Percentiles rank a stretch among this genome's conserved stretches.
These are phyloP conservation scores for Conus ventricosus DNA, from an alignment of 1,140 invertebrate species.

Conservation along the genomic window DNA sequence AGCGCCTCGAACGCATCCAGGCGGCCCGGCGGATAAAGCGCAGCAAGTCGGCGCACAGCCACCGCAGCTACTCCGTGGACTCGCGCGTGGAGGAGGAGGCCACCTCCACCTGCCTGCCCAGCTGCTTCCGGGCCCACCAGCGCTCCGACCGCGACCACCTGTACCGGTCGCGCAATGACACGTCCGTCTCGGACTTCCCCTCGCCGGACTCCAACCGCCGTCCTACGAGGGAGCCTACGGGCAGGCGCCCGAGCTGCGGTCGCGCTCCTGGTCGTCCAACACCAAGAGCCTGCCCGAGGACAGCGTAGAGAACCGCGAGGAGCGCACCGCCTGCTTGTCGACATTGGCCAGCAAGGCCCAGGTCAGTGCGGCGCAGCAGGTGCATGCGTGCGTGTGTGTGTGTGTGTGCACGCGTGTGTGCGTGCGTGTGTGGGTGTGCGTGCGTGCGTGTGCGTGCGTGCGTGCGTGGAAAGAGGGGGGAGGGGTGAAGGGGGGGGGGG, in stretches of 20 bases:
- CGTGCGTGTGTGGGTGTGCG: too few species aligned
- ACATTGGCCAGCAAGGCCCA: conserved; percentile 45
- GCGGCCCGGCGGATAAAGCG: conserved; percentile 65
- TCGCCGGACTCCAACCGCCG: conserved; percentile 64
- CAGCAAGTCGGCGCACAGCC: conserved; percentile 60
- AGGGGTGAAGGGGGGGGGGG: too few species aligned
- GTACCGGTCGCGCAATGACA: conserved; percentile 52
- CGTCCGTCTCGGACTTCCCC: conserved; percentile 57
- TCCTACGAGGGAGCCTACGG: conserved; percentile 55
- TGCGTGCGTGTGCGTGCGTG: too few species aligned
- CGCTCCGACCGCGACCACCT: conserved; percentile 59
- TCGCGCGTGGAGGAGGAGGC: conserved; percentile 50
- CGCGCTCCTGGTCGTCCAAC: conserved; percentile 40
- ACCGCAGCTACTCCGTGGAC: conserved; percentile 49
- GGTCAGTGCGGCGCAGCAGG: conserved; percentile 36
- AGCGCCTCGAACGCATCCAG: conserved; percentile 64
- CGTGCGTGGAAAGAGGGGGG: too few species aligned
- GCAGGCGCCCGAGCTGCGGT: conserved; percentile 22
- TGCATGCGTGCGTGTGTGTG: too few species aligned
- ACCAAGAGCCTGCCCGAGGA: conserved; percentile 56
- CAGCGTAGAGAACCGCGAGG: conserved; percentile 56
- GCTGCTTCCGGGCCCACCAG: conserved; percentile 63
- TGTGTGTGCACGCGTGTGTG: too few species aligned
- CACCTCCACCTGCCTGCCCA: conserved; percentile 67
- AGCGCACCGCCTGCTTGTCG: conserved; percentile 62